These are phyloP conservation scores for Stegophylla sp. DNA, from an alignment of 2,888 invertebrate species.

Conservation along the genomic window DNA sequence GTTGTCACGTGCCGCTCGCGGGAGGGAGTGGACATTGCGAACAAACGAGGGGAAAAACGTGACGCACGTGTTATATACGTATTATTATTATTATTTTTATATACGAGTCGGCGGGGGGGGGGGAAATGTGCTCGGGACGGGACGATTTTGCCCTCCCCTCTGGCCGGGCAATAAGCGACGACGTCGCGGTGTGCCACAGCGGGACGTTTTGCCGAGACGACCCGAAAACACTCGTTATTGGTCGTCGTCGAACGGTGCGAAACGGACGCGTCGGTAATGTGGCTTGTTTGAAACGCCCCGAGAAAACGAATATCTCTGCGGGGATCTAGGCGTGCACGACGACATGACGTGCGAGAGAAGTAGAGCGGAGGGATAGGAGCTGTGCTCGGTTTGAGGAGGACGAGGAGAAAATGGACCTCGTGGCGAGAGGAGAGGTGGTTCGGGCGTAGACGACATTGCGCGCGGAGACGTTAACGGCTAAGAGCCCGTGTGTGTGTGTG, in stretches of 20 bases:
- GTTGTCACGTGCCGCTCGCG: no score
- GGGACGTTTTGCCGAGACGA: slow-evolving; percentile 7
- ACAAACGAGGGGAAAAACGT: no score
- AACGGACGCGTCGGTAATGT: slow-evolving; percentile 3
- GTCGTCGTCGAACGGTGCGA: neutral
- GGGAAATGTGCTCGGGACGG: no score
- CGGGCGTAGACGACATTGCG: neutral
- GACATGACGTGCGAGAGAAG: no score
- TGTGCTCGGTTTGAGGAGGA: neutral
- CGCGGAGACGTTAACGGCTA: neutral
- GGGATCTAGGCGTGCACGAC: neutral
- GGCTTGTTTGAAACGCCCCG: slow-evolving; percentile 16
- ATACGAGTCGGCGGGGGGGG: no score
- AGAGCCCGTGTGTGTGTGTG: no score
- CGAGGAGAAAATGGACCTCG: neutral
- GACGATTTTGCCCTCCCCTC: no score
- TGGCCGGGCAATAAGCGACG: neutral
- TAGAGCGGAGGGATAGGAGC: no score
- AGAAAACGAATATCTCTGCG: slow-evolving; percentile 16
- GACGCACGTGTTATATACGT: no score
- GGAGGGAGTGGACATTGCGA: no score
- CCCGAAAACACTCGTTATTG: slow-evolving; percentile 37
- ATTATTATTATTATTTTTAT: no score
- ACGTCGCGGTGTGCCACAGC: neutral
- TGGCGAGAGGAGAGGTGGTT: neutral